Base-by-base conservation (phyloP, 2,888 invertebrate species). In the Acleris literana region DNA sequence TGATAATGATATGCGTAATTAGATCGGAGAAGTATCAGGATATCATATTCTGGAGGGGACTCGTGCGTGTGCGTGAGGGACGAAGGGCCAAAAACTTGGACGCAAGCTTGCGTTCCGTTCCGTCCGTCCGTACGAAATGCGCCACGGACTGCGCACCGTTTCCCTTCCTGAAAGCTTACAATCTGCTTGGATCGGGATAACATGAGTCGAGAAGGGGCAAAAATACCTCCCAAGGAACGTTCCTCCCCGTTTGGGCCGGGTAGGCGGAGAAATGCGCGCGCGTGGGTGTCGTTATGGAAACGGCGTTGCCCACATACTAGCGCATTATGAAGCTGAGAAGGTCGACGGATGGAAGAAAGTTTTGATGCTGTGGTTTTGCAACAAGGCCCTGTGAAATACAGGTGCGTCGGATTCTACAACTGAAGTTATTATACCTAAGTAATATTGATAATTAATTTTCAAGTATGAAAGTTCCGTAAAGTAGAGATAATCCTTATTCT, bases 121-220 rank as follows among this genome's bases (percentile, higher is more conserved):
- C 25, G 74, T 43, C 33, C 25, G 74, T 72, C 33, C 25, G 74
- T 72, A 70, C 74, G 76, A 78, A 74, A 78, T 82, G 80, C 76
- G 79, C 73, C 70, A 63, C 69, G 73, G 76, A 78, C 73, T 79
- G 78, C 76, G 78, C 72, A 78, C 75, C 75, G 76, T 81, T 87
- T 85, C 83, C 86, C 92, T 94, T 94, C 94, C 94, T 95, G 95
- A 94, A 94, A 95, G 94, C 93, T 93, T 90, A 93, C 91, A 93
- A 94, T 94, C 94, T 93, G 93, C 88, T 88, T 80, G 79, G 82
- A 93, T 83, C 82, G 93, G 94, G 94, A 74, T 57, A 77, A 64
- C 93, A 95, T 86, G 86, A 85, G 68, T 20, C 1, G 44, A 51
- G 71, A 72, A 73, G 64, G 72, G 74, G 83, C 72, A 82, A 82